phyloP scores from a whole-genome alignment of 2,888 invertebrate species.

The Sarcophaga variegata region DNA sequence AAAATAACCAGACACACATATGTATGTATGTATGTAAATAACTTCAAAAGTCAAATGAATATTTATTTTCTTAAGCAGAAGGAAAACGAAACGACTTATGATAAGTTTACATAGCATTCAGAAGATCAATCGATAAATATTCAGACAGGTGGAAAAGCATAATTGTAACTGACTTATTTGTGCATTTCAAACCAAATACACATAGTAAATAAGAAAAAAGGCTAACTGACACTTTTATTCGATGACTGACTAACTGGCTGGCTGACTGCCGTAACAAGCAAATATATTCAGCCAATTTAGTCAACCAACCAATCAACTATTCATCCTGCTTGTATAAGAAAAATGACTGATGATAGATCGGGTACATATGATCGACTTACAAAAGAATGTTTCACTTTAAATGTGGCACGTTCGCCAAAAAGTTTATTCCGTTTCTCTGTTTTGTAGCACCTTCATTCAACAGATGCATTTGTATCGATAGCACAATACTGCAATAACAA shows the following conservation, averaged over 20 bases:
- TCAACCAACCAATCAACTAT: neutral
- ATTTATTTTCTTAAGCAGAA: conserved; percentile 34
- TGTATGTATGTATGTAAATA: conserved; percentile 1
- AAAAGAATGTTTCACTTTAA: conserved; percentile 51
- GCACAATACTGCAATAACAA: neutral
- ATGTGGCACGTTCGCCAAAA: conserved; percentile 67
- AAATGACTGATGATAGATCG: conserved; percentile 57
- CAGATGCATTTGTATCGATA: conserved; percentile 64
- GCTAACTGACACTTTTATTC: neutral
- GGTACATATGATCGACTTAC: conserved; percentile 23
- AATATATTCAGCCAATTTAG: neutral
- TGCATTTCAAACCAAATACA: conserved; percentile 21
- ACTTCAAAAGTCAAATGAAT: conserved; percentile 37
- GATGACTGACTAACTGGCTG: neutral
- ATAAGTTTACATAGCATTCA: conserved; percentile 68
- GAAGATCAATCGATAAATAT: conserved; percentile 69
- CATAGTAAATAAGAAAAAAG: neutral
- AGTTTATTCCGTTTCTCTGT: conserved; percentile 59
- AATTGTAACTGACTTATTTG: conserved; percentile 71
- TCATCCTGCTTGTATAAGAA: conserved; percentile 19
- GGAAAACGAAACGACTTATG: conserved; percentile 46
- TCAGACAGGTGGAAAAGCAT: conserved; percentile 78
- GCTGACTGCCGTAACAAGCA: conserved; percentile 11
- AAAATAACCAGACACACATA: conserved; percentile 6
- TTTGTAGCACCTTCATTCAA: conserved; percentile 67